These are phyloP conservation scores for Prosopocoilus inquinatus DNA, from an alignment of 2,888 invertebrate species.

Conservation along the genomic window DNA sequence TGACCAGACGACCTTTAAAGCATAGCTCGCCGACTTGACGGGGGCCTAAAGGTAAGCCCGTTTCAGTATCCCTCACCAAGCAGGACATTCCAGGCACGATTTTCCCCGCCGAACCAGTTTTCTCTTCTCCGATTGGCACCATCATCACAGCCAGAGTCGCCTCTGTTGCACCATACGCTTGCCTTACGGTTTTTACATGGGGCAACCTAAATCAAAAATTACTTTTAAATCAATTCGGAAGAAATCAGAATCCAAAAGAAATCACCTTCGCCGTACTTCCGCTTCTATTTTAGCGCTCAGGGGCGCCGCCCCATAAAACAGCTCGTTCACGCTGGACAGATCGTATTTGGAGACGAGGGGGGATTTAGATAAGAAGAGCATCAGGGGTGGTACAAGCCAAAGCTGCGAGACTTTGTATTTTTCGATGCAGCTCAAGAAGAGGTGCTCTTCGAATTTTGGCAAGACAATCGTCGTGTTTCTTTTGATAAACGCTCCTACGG, in stretches of 20 bases:
- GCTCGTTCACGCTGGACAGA: slow-evolving; percentile 45
- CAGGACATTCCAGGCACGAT: slow-evolving; percentile 61
- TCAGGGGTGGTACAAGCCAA: slow-evolving; percentile 54
- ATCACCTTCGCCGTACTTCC: slow-evolving; percentile 11
- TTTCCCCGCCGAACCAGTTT: slow-evolving; percentile 63
- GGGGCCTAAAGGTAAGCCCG: slow-evolving; percentile 60
- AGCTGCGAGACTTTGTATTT: slow-evolving; percentile 45
- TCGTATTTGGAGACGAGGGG: slow-evolving; percentile 51
- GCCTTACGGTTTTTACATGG: slow-evolving; percentile 58
- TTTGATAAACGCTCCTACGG: slow-evolving; percentile 28
- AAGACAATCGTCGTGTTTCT: slow-evolving; percentile 30
- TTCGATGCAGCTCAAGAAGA: slow-evolving; percentile 66
- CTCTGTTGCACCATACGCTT: slow-evolving; percentile 79
- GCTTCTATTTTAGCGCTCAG: slow-evolving; percentile 10
- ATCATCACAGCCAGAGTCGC: slow-evolving; percentile 59
- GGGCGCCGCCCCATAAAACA: slow-evolving; percentile 53
- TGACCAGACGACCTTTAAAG: slow-evolving; percentile 67
- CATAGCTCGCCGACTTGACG: slow-evolving; percentile 75
- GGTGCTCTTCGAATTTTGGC: slow-evolving; percentile 66
- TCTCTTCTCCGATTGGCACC: slow-evolving; percentile 42
- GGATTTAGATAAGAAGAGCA: slow-evolving; percentile 54
- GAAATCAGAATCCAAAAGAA: neutral
- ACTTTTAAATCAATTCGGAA: neutral
- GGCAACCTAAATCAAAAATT: slow-evolving; percentile 47
- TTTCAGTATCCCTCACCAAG: slow-evolving; percentile 64